These are phyloP conservation scores for Graptemys geographica DNA, from an alignment of 2,797 vertebrate species.

Conservation along the genomic window DNA sequence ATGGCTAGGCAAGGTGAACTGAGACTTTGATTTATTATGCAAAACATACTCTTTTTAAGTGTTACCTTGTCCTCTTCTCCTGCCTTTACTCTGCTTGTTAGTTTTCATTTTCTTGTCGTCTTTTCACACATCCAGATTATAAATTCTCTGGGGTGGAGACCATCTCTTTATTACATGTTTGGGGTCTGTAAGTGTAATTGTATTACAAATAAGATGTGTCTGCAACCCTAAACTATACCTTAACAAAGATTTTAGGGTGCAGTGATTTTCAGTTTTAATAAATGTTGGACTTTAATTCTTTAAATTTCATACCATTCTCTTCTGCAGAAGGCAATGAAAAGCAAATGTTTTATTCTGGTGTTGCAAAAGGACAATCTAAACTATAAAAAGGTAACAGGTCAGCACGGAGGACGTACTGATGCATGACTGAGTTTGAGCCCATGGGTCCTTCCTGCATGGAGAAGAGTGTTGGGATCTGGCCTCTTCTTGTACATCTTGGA, in stretches of 20 bases:
- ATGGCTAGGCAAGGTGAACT: neutral
- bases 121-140: neutral
- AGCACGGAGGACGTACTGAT: neutral
- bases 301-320: neutral
- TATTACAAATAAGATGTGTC: too few species aligned
- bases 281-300: neutral
- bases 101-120: neutral
- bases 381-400: neutral
- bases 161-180: neutral
- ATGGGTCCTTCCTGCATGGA: neutral
- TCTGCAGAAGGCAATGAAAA: neutral
- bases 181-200: neutral
- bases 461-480: neutral
- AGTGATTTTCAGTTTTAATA: neutral
- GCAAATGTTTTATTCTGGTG: too few species aligned
- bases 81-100: neutral
- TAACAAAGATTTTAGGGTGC: neutral
- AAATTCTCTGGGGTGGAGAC: neutral
- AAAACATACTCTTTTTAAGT: fast-evolving
- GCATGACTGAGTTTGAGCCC: fast-evolving
- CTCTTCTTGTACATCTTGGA: neutral
- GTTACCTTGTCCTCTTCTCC: neutral
- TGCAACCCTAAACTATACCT: neutral
- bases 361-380: neutral
- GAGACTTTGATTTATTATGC: neutral